Evolutionary conservation across 92 coral and sea anemone species (phyloP).

Genomic region (Zoanthus sansibaricus): DNA sequence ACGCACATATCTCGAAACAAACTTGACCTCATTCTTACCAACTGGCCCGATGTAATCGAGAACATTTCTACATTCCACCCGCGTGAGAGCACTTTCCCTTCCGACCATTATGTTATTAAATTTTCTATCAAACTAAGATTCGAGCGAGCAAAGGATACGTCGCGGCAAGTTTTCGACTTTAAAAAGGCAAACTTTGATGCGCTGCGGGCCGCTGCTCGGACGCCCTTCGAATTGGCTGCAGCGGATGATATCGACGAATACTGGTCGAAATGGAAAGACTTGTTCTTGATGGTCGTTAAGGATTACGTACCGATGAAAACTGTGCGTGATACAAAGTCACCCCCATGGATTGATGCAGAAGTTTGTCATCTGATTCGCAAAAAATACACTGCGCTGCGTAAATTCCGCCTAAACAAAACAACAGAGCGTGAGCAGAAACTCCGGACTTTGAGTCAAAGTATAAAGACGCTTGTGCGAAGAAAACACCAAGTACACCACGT

Average conservation of each 20-base stretch:
- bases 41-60: conserved; percentile 50
- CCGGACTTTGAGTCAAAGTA: no score
- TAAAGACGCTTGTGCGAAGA: no score
- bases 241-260: neutral
- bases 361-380: conserved; percentile 57
- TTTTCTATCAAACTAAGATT: conserved; percentile 44
- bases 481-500: no score
- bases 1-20: conserved; percentile 60
- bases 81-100: conserved; percentile 42
- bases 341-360: conserved; percentile 70
- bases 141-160: neutral
- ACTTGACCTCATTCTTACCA: conserved; percentile 51
- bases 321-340: conserved; percentile 39
- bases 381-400: conserved; percentile 58
- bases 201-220: neutral
- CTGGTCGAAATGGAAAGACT: neutral
- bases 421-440: conserved; percentile 55
- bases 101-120: conserved; percentile 62
- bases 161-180: neutral
- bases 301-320: neutral
- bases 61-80: conserved; percentile 56
- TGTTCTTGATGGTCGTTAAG: no score
- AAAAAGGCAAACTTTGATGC: no score
- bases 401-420: conserved; percentile 47
- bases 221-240: neutral